Conservation (phyloP, 2,888 invertebrate species). For the Nesidiocoris tenuis region DNA sequence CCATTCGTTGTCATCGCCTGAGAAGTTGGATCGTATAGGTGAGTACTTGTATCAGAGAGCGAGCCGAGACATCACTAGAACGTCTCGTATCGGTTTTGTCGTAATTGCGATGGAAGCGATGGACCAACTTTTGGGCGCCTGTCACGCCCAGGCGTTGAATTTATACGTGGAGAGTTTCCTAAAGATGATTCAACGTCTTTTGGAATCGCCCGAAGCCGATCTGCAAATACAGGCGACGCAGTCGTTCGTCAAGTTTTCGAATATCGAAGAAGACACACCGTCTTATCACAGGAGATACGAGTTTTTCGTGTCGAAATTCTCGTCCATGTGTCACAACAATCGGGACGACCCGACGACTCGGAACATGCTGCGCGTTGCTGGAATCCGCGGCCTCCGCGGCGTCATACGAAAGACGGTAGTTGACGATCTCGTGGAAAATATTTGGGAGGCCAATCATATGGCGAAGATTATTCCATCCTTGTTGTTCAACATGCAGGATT, state of each 20-base stretch:
- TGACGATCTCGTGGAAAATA: conserved; percentile 97
- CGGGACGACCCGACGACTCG: conserved; percentile 68
- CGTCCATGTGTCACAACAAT: conserved; percentile 95
- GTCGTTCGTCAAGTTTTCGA: conserved; percentile 97
- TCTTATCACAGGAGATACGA: conserved; percentile 98
- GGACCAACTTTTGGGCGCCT: conserved; percentile 92
- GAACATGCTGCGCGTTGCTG: conserved; percentile 85
- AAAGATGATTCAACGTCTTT: conserved; percentile 95
- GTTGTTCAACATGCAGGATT: conserved; percentile 89
- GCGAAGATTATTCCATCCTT: conserved; percentile 98
- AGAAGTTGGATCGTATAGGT: conserved; percentile 96
- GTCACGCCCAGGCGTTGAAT: conserved; percentile 95
- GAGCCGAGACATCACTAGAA: conserved; percentile 82
- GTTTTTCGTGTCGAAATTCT: conserved; percentile 98
- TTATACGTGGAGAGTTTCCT: conserved; percentile 97
- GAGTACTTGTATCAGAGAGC: conserved; percentile 93
- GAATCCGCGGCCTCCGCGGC: conserved; percentile 90
- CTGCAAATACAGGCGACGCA: conserved; percentile 93
- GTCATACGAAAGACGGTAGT: conserved; percentile 97
- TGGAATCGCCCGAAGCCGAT: conserved; percentile 93
- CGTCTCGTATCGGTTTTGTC: conserved; percentile 71
- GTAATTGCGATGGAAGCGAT: conserved; percentile 98
- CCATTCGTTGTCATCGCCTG: conserved; percentile 95
- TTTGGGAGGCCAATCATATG: conserved; percentile 99
- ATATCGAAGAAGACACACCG: conserved; percentile 98